phyloP scores from a whole-genome alignment of 2,797 vertebrate species.

The Astyanax mexicanus region DNA sequence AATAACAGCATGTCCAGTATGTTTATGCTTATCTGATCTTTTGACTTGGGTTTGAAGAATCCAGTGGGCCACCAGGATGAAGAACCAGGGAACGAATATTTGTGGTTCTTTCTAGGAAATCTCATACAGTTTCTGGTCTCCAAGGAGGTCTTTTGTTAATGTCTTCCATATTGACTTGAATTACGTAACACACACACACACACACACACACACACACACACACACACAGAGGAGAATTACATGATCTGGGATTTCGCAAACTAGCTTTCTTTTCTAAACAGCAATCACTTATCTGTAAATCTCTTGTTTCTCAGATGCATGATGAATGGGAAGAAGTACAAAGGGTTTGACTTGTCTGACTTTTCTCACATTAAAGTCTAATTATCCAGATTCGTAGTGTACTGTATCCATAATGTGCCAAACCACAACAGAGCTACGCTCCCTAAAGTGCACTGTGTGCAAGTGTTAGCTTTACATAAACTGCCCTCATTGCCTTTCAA shows the following conservation, averaged over 20 bases:
- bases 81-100: background rate
- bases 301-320: background rate
- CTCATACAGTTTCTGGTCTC: background rate
- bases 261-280: constrained; percentile 1
- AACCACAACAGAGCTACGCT: background rate
- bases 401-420: background rate
- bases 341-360: background rate
- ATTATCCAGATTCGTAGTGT: background rate
- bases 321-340: background rate
- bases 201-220: background rate
- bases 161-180: background rate
- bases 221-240: background rate
- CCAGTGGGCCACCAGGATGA: background rate
- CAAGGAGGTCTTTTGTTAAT: constrained; percentile 9
- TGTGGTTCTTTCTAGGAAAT: background rate
- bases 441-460: too few relatives aligned
- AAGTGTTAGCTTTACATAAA: background rate
- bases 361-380: background rate
- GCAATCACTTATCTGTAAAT: background rate
- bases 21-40: background rate
- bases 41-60: background rate
- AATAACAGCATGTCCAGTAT: too few relatives aligned
- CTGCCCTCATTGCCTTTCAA: background rate
- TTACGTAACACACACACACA: background rate
- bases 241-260: background rate